Percentiles rank a stretch among this genome's conserved stretches.
These are phyloP conservation scores for Glomeris maerens DNA, from an alignment of 1,140 invertebrate genomes.

Conservation along the genomic window DNA sequence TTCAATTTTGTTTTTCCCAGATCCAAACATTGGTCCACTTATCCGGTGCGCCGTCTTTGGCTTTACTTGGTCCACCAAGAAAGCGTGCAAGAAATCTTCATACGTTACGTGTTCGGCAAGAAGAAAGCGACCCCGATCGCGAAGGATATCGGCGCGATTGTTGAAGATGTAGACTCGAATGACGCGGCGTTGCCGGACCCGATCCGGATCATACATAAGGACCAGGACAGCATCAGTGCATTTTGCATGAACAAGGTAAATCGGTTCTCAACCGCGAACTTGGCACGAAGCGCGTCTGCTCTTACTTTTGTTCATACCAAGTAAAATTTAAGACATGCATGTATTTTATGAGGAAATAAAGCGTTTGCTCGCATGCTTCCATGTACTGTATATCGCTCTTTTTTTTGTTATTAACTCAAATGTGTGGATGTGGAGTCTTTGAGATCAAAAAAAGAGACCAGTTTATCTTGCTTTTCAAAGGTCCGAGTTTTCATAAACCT, in stretches of 20 bases:
- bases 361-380: too few species aligned
- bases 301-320: too few species aligned
- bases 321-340: too few species aligned
- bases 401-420: too few species aligned
- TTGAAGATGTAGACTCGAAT: conserved; percentile 26
- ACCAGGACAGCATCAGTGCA: conserved; percentile 93
- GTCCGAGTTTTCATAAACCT: too few species aligned
- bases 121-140: conserved; percentile 12
- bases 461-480: too few species aligned
- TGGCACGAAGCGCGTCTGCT: too few species aligned
- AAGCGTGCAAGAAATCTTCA: conserved; percentile 83
- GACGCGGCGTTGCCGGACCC: conserved; percentile 45
- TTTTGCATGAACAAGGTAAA: conserved; percentile 93
- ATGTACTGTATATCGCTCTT: too few species aligned
- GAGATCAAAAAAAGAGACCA: too few species aligned
- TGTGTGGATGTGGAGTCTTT: too few species aligned
- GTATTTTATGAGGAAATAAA: too few species aligned
- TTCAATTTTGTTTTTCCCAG: conserved; percentile 12
- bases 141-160: conserved; percentile 14
- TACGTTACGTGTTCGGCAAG: conserved; percentile 80
- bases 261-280: too few species aligned
- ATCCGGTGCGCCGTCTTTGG: conserved; percentile 79
- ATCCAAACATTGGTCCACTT: conserved; percentile 42
- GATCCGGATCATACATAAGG: conserved; percentile 94
- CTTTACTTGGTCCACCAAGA: conserved; percentile 85